Evolutionary conservation across 2,113 vertebrate genomes (phyloP).

Genomic region (Fulmarus glacialis): DNA sequence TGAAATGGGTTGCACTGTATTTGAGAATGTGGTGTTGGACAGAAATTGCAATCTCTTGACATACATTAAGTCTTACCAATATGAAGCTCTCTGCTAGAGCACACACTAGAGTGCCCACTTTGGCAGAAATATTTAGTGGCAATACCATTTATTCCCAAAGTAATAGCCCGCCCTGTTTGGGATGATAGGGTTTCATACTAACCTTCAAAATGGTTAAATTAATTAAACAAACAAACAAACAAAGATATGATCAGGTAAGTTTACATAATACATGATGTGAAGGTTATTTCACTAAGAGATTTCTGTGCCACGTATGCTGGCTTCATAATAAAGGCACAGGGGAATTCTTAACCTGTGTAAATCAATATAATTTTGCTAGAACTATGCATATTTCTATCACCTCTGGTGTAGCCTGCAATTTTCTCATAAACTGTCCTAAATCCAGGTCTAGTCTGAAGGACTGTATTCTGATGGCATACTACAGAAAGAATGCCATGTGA

Average conservation of each 20-base stretch:
- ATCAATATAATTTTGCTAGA: neutral
- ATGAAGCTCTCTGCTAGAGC: neutral
- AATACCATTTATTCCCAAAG: neutral
- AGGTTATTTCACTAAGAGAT: neutral
- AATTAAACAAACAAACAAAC: neutral
- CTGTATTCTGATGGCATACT: neutral
- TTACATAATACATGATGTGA: neutral
- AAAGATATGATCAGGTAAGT: neutral
- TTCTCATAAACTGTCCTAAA: neutral
- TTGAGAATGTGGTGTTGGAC: neutral
- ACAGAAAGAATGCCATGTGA: neutral
- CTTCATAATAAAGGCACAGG: neutral
- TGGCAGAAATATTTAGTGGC: neutral
- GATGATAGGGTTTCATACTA: neutral
- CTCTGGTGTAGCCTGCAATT: neutral
- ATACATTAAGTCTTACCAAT: neutral
- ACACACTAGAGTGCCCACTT: neutral
- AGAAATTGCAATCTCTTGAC: constrained; percentile 4
- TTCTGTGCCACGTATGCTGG: neutral
- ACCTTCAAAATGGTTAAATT: neutral
- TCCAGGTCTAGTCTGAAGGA: neutral
- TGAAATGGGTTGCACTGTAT: neutral
- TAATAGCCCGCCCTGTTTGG: neutral
- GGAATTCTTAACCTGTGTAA: neutral
- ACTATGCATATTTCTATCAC: neutral